Base-by-base conservation (phyloP, 1,140 invertebrate species). In the Drosophila rhopaloa region DNA sequence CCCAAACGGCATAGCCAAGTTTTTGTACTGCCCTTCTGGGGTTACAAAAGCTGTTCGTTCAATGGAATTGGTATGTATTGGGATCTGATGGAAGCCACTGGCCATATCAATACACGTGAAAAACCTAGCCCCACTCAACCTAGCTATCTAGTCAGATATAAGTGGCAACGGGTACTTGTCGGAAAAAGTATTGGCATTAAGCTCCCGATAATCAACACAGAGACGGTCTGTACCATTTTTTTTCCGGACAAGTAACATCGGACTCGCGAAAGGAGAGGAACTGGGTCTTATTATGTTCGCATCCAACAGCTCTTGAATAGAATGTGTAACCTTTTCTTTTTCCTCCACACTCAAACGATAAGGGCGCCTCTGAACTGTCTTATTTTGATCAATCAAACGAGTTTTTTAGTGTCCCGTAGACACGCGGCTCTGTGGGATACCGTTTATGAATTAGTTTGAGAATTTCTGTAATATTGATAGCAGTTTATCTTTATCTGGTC, bases 341-440 rank as follows among this genome's bases (percentile, higher is more conserved):
- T 19, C 19, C 16, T 46, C 43, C 14, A 46, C 43, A 11, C 16
- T 46, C 16, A 46, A 46, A 3, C 43, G n/a, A 11, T 24, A 24
- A 4, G 16, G 16, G 43, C 43, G 43, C 9, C 14, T 11, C 16
- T 46, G 43, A 19, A 46, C 16, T 8, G 16, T 24, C 43, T 24
- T 46, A 16, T 46, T 46, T 46, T 46, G 43, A n/a, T 46, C 16
- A 16, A 46, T 46, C 5, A 46, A 46, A 8, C 43, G 16, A 46
- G 24, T 46, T 11, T 46, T 16, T 16, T 24, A 9, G 3, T 24
- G 24, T 24, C 24, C 24, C 24, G 24, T 24, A 24, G 4, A 2
- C 24, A 24, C 24, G 2, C 9, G n/a, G 43, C 16, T n/a, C 43
- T 46, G 43, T 46, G 14, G 43, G 6, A 24, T n/a, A 19, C 16